Conservation (phyloP, 2,113 vertebrate genomes). For the Pteropus alecto region DNA sequence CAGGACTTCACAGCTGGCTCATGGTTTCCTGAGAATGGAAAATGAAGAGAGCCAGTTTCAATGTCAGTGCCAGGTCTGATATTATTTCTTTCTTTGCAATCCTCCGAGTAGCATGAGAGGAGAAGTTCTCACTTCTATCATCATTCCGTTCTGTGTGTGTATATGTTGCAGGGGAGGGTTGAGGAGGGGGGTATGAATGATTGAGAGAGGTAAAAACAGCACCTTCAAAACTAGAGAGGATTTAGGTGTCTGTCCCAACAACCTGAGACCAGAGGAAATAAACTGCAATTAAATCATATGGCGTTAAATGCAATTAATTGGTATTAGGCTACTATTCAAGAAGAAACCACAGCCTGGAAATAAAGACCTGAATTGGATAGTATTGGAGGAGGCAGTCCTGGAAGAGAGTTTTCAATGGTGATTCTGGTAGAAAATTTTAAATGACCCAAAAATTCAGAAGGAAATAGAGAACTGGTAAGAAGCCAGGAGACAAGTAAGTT, state of each 20-base stretch:
- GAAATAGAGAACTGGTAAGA: neutral
- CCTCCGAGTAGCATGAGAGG: neutral
- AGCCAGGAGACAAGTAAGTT: neutral
- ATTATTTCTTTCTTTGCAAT: neutral
- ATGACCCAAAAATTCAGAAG: neutral
- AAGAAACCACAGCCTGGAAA: neutral
- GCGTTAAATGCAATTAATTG: neutral
- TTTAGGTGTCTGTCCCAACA: neutral
- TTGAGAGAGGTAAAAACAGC: neutral
- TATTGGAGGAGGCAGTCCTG: neutral
- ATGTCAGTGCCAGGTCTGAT: neutral
- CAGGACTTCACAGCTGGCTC: neutral
- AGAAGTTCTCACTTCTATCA: neutral
- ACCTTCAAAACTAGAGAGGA: neutral
- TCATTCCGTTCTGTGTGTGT: neutral
- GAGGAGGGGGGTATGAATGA: rapidly evolving
- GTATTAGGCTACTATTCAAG: neutral
- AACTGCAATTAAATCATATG: neutral
- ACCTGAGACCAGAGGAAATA: neutral
- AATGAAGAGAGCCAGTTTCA: neutral
- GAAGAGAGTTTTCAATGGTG: neutral
- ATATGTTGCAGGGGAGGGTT: neutral
- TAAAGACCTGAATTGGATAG: neutral
- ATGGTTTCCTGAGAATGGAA: neutral
- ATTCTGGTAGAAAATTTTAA: neutral